Evolutionary conservation across 2,888 invertebrate genomes (phyloP), one percentile per base, ranked within the genome.

Genomic region (Xestia ashworthii): DNA sequence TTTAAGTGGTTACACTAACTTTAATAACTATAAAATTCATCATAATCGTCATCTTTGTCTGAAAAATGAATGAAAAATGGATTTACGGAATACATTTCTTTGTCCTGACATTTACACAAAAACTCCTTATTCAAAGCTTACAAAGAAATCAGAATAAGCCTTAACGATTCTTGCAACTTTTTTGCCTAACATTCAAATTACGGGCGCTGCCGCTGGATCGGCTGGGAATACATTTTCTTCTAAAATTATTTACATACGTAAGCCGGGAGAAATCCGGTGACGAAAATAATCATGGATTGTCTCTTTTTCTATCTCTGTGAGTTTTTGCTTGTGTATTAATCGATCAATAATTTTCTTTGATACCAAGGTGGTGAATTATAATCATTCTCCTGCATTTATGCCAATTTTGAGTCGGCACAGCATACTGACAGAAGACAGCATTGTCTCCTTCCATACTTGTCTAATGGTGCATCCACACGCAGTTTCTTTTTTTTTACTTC

Each of bases 221-320:
- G 78, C 78, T 76, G 71, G 71, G 83, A 88, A 87, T 88, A 88
- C 76, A 84, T 89, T 88, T 85, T 85, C 85, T 82, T 81, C 71
- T 70, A 74, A 80, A 84, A 89, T 87, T 83, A 90, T 90, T 89
- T 89, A 87, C 86, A 86, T 88, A 84, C 78, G 74, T 82, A 86
- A 88, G 83, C 81, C 78, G 74, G 55, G 70, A 76, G 80, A 87
- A 85, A 80, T 74, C 71, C 38, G 62, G 83, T 78, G 78, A 65
- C 71, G 66, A 74, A 79, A 87, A 83, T 78, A 77, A 77, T 82
- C 74, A 82, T 73, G 73, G 67, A 75, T 82, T 86, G 46, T 82
- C 67, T 71, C 1, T 68, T 73, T 38, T 69, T 8, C 12, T 53
- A 3, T 44, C 1, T 46, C n/a, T 65, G 5, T 11, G 46, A 60